Evolutionary conservation across 2,888 invertebrate species (phyloP).

Genomic region (Luffia ferchaultella): DNA sequence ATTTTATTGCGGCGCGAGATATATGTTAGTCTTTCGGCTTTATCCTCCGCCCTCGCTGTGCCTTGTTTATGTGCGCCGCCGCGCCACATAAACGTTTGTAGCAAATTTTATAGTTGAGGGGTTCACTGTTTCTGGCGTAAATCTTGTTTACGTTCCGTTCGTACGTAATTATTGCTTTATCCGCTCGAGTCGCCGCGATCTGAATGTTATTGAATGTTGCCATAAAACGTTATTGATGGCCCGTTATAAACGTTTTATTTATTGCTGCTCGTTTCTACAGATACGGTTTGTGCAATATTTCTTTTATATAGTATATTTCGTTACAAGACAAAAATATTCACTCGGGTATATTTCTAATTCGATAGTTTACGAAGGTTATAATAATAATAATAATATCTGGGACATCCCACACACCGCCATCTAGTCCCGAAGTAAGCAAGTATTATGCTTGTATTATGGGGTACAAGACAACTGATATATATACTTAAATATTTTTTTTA

Average conservation of each 20-base stretch:
- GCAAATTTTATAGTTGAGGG: conserved; percentile 40
- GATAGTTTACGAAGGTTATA: no score
- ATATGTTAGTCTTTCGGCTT: conserved; percentile 53
- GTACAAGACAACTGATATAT: no score
- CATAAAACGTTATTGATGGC: conserved; percentile 47
- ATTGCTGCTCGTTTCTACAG: not conserved
- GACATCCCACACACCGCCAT: no score
- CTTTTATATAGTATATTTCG: not conserved
- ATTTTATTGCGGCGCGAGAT: conserved; percentile 57
- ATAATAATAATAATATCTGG: no score
- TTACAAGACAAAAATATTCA: no score
- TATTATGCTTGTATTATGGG: no score
- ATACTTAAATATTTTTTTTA: no score
- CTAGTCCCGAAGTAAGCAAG: no score
- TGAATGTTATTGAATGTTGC: conserved; percentile 56
- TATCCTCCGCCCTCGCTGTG: conserved; percentile 39
- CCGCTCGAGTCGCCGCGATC: conserved; percentile 44
- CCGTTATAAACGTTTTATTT: not conserved
- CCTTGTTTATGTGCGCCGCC: conserved; percentile 51
- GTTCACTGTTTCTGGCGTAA: conserved; percentile 36
- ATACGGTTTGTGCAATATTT: not conserved
- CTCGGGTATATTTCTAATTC: no score
- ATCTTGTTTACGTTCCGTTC: conserved; percentile 49
- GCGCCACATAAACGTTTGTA: conserved; percentile 36
- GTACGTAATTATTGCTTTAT: conserved; percentile 56